Conservation (phyloP, 2,797 vertebrate species). For the Phaenicophaeus curvirostris region DNA sequence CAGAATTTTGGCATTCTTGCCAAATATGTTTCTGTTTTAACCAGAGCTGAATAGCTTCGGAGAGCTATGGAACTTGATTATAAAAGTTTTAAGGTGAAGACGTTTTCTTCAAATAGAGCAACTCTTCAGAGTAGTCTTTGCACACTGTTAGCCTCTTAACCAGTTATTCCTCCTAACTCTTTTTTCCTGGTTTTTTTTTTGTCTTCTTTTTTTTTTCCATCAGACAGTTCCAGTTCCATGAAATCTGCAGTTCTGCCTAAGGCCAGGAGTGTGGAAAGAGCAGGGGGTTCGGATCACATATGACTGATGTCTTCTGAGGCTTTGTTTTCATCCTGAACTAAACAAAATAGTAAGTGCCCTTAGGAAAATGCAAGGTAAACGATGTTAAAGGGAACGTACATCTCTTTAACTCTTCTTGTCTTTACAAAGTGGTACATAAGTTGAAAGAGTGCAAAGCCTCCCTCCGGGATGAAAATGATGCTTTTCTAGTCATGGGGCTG, state of each 20-base stretch:
- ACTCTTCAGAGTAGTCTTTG: background rate
- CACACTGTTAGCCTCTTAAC: background rate
- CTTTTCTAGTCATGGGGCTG: background rate
- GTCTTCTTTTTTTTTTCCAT: background rate
- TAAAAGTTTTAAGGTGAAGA: background rate
- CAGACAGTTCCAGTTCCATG: background rate
- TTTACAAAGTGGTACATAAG: background rate
- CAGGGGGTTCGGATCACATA: background rate
- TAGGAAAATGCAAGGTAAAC: background rate
- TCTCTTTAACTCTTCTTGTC: background rate
- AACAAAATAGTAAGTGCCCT: background rate
- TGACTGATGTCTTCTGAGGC: background rate
- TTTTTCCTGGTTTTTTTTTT: too few species aligned
- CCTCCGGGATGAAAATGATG: background rate
- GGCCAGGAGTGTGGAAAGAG: background rate
- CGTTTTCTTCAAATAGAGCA: background rate
- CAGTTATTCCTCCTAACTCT: background rate
- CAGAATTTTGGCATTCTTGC: background rate
- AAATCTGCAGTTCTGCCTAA: background rate
- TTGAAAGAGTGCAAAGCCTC: background rate
- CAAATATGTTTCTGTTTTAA: background rate
- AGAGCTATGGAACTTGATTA: background rate
- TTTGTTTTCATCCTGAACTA: background rate
- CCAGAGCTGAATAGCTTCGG: background rate
- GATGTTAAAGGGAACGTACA: background rate